A percentile compares a stretch with the other conserved stretches of the same genome.
phyloP scores from a whole-genome alignment of 1,140 invertebrate species.

The Drosophila simulans region DNA sequence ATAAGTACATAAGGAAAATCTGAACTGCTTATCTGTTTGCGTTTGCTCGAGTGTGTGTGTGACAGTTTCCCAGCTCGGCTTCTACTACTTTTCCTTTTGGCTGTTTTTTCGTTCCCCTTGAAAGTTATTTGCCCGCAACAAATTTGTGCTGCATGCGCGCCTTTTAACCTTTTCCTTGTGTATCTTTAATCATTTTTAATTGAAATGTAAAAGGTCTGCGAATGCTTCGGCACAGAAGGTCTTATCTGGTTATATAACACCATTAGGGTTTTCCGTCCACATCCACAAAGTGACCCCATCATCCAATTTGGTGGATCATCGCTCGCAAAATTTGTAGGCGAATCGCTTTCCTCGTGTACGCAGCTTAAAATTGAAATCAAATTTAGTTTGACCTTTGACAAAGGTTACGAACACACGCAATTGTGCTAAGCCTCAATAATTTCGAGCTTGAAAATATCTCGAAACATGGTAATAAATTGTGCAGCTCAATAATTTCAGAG shows the following conservation, averaged over 20 bases:
- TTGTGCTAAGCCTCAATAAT: conserved; percentile 8
- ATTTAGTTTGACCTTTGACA: conserved; percentile 48
- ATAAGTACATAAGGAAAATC: conserved; percentile 13
- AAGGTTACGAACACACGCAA: conserved; percentile 1
- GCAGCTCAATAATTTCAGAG: no score
- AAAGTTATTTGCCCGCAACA: conserved; percentile 73
- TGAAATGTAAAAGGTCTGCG: conserved; percentile 63
- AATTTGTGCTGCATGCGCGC: conserved; percentile 69
- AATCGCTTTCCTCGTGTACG: conserved; percentile 45
- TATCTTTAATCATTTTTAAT: conserved; percentile 81
- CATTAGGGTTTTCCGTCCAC: neutral
- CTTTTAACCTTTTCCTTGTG: conserved; percentile 75
- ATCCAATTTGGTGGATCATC: conserved; percentile 27
- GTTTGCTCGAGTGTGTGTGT: conserved; percentile 30
- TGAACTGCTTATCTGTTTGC: conserved; percentile 46
- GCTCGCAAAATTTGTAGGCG: conserved; percentile 37
- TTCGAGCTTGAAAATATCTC: neutral
- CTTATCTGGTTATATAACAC: conserved; percentile 27
- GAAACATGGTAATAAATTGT: neutral
- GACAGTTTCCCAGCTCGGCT: conserved; percentile 31
- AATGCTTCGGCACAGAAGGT: conserved; percentile 3
- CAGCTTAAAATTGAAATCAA: conserved; percentile 44
- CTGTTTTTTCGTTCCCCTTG: conserved; percentile 33
- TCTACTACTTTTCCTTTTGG: conserved; percentile 31
- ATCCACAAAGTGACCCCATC: neutral